Evolutionary conservation across 1,140 invertebrate species (phyloP).

Genomic region (Drosophila pruinosa): DNA sequence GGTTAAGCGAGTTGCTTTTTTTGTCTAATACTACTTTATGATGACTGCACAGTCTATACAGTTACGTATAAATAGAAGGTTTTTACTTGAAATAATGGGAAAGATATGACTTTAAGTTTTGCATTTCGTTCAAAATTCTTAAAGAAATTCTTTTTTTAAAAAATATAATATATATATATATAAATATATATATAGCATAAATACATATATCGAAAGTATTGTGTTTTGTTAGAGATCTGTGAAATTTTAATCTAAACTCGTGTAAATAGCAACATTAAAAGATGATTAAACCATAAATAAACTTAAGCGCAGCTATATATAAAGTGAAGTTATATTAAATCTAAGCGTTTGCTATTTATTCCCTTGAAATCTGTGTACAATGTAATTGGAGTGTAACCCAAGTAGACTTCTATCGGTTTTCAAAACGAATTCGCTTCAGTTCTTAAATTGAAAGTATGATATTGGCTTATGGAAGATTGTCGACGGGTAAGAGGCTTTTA

Average conservation of each 20-base stretch:
- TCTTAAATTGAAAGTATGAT: slow-evolving; percentile 10
- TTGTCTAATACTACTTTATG: slow-evolving; percentile 38
- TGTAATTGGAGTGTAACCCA: not conserved
- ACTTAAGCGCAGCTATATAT: slow-evolving; percentile 62
- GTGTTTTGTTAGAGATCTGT: slow-evolving; percentile 69
- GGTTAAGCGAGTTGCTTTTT: slow-evolving; percentile 21
- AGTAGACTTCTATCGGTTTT: not conserved
- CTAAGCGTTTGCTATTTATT: slow-evolving; percentile 7
- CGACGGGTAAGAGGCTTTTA: not conserved
- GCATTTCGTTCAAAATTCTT: slow-evolving; percentile 54
- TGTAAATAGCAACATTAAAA: slow-evolving; percentile 71
- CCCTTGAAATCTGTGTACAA: not conserved
- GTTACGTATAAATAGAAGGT: slow-evolving; percentile 28
- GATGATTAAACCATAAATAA: slow-evolving; percentile 61
- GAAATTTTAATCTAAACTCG: slow-evolving; percentile 75
- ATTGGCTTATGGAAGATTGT: slow-evolving; percentile 1
- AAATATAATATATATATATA: slow-evolving; percentile 52
- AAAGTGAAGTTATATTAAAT: slow-evolving; percentile 26
- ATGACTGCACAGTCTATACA: slow-evolving; percentile 24
- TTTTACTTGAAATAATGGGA: slow-evolving; percentile 14
- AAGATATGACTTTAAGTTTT: slow-evolving; percentile 38
- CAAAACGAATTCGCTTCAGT: not conserved
- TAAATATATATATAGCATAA: slow-evolving; percentile 38
- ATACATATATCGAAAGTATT: slow-evolving; percentile 50
- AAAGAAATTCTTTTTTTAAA: slow-evolving; percentile 53